phyloP scores from a whole-genome alignment of 2,113 vertebrate genomes.

The Bujurquina vittata region DNA sequence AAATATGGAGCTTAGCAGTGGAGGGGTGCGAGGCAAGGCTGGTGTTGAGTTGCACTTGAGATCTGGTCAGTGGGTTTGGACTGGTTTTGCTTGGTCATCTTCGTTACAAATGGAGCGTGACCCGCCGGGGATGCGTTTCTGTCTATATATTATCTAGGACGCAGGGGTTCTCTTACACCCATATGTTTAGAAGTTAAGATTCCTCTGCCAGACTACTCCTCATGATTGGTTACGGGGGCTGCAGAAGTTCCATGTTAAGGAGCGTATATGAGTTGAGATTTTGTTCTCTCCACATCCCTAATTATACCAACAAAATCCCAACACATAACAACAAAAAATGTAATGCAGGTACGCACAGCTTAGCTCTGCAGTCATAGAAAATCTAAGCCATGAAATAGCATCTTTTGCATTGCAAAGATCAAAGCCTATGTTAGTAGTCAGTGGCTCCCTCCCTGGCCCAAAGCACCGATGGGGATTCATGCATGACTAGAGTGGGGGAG shows the following conservation, averaged over 20 bases:
- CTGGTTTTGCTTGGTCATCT: slow-evolving; percentile 28
- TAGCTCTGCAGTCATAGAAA: not conserved
- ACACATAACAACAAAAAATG: not conserved
- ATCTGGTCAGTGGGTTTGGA: slow-evolving; percentile 54
- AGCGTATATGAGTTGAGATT: not conserved
- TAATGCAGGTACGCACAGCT: slow-evolving; percentile 8
- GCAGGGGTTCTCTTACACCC: slow-evolving; percentile 38
- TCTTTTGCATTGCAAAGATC: slow-evolving; percentile 49
- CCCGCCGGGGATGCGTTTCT: not conserved
- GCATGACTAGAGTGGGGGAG: slow-evolving; percentile 53
- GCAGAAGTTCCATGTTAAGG: not conserved
- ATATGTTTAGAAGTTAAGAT: slow-evolving; percentile 17
- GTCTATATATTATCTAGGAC: slow-evolving; percentile 29
- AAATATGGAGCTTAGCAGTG: slow-evolving; percentile 31
- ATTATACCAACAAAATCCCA: not conserved
- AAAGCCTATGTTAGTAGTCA: slow-evolving; percentile 32
- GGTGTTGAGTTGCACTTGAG: slow-evolving; percentile 66
- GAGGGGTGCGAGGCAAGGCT: not conserved
- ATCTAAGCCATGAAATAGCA: slow-evolving; percentile 24
- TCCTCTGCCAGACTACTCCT: not conserved
- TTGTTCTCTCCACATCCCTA: not conserved
- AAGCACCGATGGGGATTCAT: slow-evolving; percentile 37
- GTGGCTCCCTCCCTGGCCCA: slow-evolving; percentile 31
- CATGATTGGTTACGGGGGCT: not conserved
- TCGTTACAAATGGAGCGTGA: not conserved